Base-by-base conservation (phyloP, 2,797 vertebrate genomes). In the Mormyrops attenuatus region DNA sequence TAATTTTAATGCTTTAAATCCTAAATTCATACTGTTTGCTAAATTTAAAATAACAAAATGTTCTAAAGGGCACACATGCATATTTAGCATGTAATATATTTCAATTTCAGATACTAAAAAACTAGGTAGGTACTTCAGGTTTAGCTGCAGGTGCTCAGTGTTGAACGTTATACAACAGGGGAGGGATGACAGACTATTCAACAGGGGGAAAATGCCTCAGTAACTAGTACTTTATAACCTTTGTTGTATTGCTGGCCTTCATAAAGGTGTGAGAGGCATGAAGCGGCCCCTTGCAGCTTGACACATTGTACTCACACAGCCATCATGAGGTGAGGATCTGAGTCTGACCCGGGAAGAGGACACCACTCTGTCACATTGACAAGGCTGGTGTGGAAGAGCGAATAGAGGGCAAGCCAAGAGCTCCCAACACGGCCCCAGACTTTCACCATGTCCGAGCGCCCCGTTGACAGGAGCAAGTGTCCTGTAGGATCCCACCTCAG, bases 401-500 rank as follows among this genome's bases (percentile, higher is more conserved):
- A 95, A 92, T 96, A 95, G 22, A 96, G 93, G 63, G 93, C 94
- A 86, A 94, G 93, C 96, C 96, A 97, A 22, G 92, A 90, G 47
- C 91, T 91, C 0, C 93, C 93, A 3, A 91, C 93, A 55, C 93
- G 92, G 1, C 95, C 96, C 93, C 96, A 91, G 22, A 97, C 93
- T 91, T 96, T 96, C 91, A 96, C 94, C 1, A 94, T 92, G 44
- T 97, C 96, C 3, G 95, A 96, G 53, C 94, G 94, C 26, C 96
- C 94, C 86, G 94, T 90, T 89, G 95, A 95, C 88, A 97, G 92
- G 60, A 97, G 94, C 90, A 97, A 89, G 92, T 96, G 94, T 55
- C 96, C 96, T 0, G 96, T 96, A 73, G 96, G 96, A 91, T 97
- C 96, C 96, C 96, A 97, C 89, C 94, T 95, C 1, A 97, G 90